These are phyloP conservation scores for Brachylomia viminalis DNA, from an alignment of 2,888 invertebrate genomes.

Conservation along the genomic window DNA sequence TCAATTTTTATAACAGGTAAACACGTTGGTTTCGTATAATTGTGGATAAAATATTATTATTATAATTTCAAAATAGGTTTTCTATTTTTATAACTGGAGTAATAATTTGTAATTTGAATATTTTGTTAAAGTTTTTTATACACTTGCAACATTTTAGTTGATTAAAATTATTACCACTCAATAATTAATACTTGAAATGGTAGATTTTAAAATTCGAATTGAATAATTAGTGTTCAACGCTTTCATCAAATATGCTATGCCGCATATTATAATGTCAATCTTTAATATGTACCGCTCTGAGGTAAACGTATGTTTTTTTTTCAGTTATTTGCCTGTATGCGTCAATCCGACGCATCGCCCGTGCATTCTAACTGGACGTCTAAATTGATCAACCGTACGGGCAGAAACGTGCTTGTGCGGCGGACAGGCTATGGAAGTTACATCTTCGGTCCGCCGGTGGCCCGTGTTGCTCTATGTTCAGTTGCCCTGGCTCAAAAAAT, in stretches of 20 bases:
- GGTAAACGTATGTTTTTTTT: not conserved
- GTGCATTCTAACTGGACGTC: not conserved
- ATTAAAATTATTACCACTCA: constrained; percentile 22
- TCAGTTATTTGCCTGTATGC: not conserved
- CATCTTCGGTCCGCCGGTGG: no score
- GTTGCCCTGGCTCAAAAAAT: not conserved
- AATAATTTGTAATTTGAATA: not conserved
- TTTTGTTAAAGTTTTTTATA: not conserved
- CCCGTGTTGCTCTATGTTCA: no score
- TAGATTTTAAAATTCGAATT: constrained; percentile 14
- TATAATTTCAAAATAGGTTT: not conserved
- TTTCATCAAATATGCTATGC: not conserved
- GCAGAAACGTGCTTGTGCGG: not conserved
- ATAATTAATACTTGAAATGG: constrained; percentile 15
- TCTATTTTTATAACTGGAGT: not conserved
- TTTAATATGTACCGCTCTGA: not conserved
- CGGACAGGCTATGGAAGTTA: no score
- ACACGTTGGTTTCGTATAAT: not conserved
- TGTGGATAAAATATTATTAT: not conserved
- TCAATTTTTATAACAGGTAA: not conserved
- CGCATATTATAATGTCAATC: not conserved
- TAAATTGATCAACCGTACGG: not conserved
- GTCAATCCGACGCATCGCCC: no score
- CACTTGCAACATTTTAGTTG: constrained; percentile 42
- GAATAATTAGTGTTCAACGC: not conserved